A percentile compares a stretch with the other conserved stretches of the same genome.
Evolutionary conservation across 2,888 invertebrate species (phyloP).

Genomic region (Leptothorax acervorum): DNA sequence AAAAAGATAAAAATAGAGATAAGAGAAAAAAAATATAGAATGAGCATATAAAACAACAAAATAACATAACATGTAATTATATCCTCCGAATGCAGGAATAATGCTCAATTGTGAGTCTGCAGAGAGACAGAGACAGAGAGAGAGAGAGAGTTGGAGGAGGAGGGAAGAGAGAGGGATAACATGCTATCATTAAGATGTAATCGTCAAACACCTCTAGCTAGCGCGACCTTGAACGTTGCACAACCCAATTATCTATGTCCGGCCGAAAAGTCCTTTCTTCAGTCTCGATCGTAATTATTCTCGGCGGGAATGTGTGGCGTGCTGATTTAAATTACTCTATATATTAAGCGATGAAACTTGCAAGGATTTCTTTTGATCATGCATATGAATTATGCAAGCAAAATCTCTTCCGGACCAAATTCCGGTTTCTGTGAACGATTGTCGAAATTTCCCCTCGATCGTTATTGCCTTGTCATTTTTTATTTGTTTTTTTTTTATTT

Average conservation of each 20-base stretch:
- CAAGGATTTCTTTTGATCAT: not conserved
- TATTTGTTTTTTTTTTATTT: no score
- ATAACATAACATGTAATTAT: no score
- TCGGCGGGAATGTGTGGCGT: not conserved
- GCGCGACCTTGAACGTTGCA: constrained; percentile 61
- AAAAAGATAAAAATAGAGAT: no score
- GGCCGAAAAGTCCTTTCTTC: constrained; percentile 23
- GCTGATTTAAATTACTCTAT: not conserved
- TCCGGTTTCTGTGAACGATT: not conserved
- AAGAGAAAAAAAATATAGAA: no score
- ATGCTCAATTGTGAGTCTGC: no score
- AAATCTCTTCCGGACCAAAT: not conserved
- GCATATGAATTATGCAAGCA: not conserved
- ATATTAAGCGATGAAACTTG: not conserved
- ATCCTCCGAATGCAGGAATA: no score
- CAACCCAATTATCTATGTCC: constrained; percentile 36
- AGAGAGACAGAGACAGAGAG: no score
- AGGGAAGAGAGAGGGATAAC: constrained; percentile 6
- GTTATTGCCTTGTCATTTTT: not conserved
- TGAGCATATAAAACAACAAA: no score
- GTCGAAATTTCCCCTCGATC: not conserved
- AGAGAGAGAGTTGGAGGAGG: not conserved
- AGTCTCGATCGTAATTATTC: not conserved
- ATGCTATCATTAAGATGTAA: constrained; percentile 69
- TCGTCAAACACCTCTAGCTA: constrained; percentile 51